A percentile compares a stretch with the other conserved stretches of the same genome.
Conservation (phyloP, 2,113 vertebrate genomes). For the Leptodactylus fuscus region DNA sequence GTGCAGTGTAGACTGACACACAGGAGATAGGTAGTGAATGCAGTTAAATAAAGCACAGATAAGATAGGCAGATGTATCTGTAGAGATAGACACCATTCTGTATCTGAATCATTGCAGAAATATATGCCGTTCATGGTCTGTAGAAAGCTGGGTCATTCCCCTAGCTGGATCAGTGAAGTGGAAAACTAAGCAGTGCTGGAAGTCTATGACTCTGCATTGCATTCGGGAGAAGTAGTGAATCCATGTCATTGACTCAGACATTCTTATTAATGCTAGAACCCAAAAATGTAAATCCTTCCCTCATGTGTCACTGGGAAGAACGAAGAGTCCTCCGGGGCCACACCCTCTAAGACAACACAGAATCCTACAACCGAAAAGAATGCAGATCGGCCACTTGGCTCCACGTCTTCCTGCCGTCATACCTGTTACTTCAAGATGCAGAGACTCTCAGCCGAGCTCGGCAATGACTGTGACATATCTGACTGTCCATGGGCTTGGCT, state of each 20-base stretch:
- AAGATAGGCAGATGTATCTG: too few species aligned
- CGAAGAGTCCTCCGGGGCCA: not conserved
- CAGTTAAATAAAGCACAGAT: too few species aligned
- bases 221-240: not conserved
- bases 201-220: not conserved
- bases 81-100: too few species aligned
- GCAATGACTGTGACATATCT: not conserved
- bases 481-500: too few species aligned
- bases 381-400: slow-evolving; percentile 19
- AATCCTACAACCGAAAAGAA: slow-evolving; percentile 5
- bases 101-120: too few species aligned
- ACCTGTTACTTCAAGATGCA: not conserved
- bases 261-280: not conserved
- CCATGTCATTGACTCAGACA: not conserved
- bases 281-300: not conserved
- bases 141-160: too few species aligned
- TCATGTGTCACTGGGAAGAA: not conserved
- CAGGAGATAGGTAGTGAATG: not conserved
- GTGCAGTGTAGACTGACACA: not conserved
- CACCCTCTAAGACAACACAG: not conserved
- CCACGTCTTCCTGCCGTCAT: too few species aligned
- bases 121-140: too few species aligned
- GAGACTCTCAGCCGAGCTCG: not conserved
- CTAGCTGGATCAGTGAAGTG: too few species aligned
- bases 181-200: not conserved